Conservation (phyloP, 2,888 invertebrate species). For the Pachymerium ferrugineum region DNA sequence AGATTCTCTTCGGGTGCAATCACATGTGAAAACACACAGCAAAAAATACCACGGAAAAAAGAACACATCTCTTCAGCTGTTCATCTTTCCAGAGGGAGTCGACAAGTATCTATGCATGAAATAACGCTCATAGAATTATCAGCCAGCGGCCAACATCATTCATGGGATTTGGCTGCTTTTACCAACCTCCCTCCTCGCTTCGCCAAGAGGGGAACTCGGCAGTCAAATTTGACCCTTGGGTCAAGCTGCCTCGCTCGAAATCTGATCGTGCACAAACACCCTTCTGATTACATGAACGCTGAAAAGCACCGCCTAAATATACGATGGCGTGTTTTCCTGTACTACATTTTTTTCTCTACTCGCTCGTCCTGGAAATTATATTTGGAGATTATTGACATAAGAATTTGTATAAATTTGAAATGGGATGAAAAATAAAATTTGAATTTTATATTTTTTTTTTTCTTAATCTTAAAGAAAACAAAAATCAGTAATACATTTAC, state of each 20-base stretch:
- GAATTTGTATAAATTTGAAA: not conserved
- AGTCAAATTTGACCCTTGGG: constrained; percentile 2
- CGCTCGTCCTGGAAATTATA: not conserved
- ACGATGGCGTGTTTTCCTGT: not conserved
- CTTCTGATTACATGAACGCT: constrained; percentile 7
- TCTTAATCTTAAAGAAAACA: not conserved
- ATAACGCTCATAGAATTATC: constrained; percentile 13
- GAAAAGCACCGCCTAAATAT: constrained; percentile 8
- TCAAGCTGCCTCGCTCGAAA: constrained; percentile 16
- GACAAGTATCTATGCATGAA: constrained; percentile 6
- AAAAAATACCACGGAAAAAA: not conserved
- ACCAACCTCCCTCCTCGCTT: not conserved
- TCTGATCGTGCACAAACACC: constrained; percentile 13
- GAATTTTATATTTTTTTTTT: not conserved
- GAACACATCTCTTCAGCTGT: not conserved
- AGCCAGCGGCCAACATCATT: constrained; percentile 4
- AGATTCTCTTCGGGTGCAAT: not conserved
- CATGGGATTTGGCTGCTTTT: not conserved
- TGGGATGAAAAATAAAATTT: not conserved
- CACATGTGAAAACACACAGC: not conserved
- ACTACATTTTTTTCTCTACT: not conserved
- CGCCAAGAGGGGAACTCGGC: constrained; percentile 4
- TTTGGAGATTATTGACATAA: not conserved
- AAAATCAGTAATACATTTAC: not conserved
- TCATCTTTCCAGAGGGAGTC: constrained; percentile 13